Evolutionary conservation across 2,888 invertebrate species (phyloP), one percentile per base, ranked within the genome.

Genomic region (Scrobipalpa costella): DNA sequence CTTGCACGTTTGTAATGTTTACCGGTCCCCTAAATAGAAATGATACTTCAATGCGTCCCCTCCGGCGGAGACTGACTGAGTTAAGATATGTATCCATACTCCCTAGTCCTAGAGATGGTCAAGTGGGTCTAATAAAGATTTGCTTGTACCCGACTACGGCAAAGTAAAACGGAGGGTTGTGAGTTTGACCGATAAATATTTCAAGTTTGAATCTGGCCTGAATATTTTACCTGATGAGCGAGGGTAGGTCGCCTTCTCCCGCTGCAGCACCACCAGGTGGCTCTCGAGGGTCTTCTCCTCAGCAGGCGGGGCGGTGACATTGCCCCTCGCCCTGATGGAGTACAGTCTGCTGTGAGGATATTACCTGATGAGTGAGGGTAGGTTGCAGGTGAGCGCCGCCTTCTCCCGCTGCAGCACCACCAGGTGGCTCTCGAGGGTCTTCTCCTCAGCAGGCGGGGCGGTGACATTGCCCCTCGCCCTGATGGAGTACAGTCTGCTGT

Each of bases 401-500:
- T 96, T 96, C 82, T 96, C 96, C 83, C 95, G 95, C 81, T 95
- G 93, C 68, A 96, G 95, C 83, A 96, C 96, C 81, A 95, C 94
- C 68, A 96, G 95, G 83, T 96, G 96, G 7, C 94, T 95, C 65
- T 95, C 94, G 19, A 96, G 92, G 67, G 95, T 87, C 73, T 94
- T 95, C 74, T 96, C 96, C 80, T 96, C 96, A 63, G 94, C 94
- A 65, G 95, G 94, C 63, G 82, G 81, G 8, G 55, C 34, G n/a
- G 55, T 33, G n/a, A 34, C 55, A 61, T 72, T 72, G 72, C 73
- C 74, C 73, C 79, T 95, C 6, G 61, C 34, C 69, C 97, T 92
- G 73, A 98, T 92, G 66, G 95, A 95, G 67, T 95, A 94, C 63
- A 98, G 92, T 27, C 97, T 92, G 15, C 5, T n/a, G 9, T 7